A percentile compares a stretch with the other conserved stretches of the same genome.
These are phyloP conservation scores for Tetraodon nigroviridis DNA, from an alignment of 2,113 vertebrate genomes.

Conservation along the genomic window DNA sequence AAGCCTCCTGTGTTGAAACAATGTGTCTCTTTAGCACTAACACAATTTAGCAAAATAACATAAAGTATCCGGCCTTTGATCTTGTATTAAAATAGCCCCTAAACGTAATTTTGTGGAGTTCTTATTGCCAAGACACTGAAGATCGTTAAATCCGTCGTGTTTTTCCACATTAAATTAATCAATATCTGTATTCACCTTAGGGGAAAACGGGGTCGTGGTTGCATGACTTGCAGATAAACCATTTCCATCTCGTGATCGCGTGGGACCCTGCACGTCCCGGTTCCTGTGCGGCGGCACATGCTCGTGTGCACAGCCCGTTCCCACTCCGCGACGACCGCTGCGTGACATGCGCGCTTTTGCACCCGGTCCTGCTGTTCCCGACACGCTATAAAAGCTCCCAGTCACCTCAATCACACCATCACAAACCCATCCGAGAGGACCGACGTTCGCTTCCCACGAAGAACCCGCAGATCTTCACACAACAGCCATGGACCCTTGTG, in stretches of 20 bases:
- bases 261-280: background rate
- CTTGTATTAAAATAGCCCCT: too few species aligned
- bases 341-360: conserved; percentile 57
- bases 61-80: too few species aligned
- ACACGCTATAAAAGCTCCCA: conserved; percentile 60
- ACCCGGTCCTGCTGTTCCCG: conserved; percentile 42
- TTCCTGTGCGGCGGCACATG: background rate
- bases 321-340: background rate
- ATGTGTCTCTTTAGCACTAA: background rate
- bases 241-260: background rate
- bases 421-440: background rate
- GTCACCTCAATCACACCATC: rapidly evolving
- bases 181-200: background rate
- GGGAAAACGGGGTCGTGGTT: background rate
- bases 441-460: background rate
- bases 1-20: background rate
- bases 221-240: background rate
- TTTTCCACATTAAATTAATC: too few species aligned
- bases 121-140: too few species aligned
- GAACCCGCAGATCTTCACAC: rapidly evolving
- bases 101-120: too few species aligned
- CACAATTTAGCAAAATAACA: background rate
- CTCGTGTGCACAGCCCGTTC: conserved; percentile 55
- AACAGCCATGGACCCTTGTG: conserved; percentile 71
- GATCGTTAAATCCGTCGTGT: too few species aligned